Base-by-base conservation (phyloP, 2,113 vertebrate genomes). In the Calcarius ornatus region DNA sequence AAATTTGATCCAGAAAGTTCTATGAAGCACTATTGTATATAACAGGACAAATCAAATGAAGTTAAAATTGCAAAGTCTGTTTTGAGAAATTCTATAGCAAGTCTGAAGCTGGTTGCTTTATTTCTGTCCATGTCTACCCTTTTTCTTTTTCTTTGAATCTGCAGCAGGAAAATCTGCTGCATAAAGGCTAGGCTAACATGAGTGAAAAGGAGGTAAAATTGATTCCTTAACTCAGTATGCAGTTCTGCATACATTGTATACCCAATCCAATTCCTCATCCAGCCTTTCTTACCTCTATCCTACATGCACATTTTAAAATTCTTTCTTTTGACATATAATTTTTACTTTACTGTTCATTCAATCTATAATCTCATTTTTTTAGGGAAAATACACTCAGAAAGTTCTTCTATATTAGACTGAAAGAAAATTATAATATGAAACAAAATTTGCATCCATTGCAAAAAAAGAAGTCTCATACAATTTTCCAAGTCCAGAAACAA, bases 391-490 rank as follows among this genome's bases (percentile, higher is more conserved):
- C 2, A 35, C 15, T 68, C 30, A 60, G 35, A 54, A 66, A 45
- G 1, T 71, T 60, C 17, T 69, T 51, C 8, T 51, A 18, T 18
- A 12, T 65, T 56, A 60, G 9, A 35, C 33, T 92, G 21, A 65
- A 88, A 88, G 22, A 56, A 86, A 84, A 42, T 12, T 2, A 59
- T 54, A 53, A 9, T 38, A 22, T 60, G 6, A 63, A 73, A 81
- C 22, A 10, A 12, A 42, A 10, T 13, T 70, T 66, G 20, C 21
- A 81, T 47, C 23, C 10, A 22, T 21, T 65, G 6, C 2, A 60
- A 61, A 40, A 25, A 71, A 28, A 9, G 2, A 35, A 1, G 1
- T 11, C 7, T 43, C 5, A 25, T 14, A 5, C 1, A 61, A n/a
- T 50, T 70, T 86, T 71, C 8, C 9, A 60, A 54, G 33, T 53